Conservation (phyloP, 2,113 vertebrate genomes). For the Cercocebus atys region DNA sequence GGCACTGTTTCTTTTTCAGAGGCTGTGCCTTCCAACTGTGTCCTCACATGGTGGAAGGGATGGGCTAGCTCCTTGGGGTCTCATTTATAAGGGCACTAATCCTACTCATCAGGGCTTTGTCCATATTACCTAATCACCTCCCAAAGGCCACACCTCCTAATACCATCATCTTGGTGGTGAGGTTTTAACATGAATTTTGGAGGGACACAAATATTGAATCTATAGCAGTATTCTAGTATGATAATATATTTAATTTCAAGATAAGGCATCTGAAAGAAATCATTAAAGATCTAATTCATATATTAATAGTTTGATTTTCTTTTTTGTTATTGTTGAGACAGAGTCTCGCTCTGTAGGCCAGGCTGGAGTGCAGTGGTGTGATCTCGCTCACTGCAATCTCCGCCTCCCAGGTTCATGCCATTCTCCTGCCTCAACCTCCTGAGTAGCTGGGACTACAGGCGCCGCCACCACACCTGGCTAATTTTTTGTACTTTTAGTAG, state of each 20-base stretch:
- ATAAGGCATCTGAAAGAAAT: not conserved
- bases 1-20: not conserved
- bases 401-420: no score
- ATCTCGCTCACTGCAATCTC: no score
- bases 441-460: no score
- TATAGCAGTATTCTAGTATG: not conserved
- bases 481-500: no score
- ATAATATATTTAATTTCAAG: not conserved
- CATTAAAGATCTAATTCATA: not conserved
- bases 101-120: not conserved
- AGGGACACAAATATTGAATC: not conserved
- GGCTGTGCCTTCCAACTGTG: no score
- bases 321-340: no score
- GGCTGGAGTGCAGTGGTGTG: no score
- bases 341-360: no score
- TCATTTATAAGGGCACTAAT: not conserved
- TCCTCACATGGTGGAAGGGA: not conserved
- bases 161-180: not conserved
- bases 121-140: not conserved
- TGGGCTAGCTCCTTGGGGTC: not conserved
- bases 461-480: rapidly evolving
- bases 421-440: no score
- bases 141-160: not conserved
- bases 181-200: not conserved
- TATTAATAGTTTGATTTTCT: not conserved